Base-by-base conservation (phyloP, 2,888 invertebrate genomes). In the Gordius sp. region DNA sequence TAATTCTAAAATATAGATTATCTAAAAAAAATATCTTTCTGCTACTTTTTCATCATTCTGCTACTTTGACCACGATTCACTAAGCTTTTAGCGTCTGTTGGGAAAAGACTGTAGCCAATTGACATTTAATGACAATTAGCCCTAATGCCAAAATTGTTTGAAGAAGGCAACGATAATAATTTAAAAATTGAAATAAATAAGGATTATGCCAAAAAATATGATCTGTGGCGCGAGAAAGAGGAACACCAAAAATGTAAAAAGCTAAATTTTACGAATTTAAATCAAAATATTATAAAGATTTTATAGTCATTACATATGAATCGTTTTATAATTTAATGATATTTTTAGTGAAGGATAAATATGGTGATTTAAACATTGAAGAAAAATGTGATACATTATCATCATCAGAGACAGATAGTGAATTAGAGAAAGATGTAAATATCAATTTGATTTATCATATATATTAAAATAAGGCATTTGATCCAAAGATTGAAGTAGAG, bases 211-310 rank as follows among this genome's bases (percentile, higher is more conserved):
- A 78, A 79, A 62, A 78, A 76, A 62, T 87, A 86, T 65, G 78
- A 84, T 65, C 74, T 71, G 59, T 82, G 83, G 78, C 75, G 86
- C 57, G 77, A 79, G 64, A 82, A 81, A 65, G 87, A 87, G 68
- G 80, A 84, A 67, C 69, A 81, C 23, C 79, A 84, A 65, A 70
- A 68, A 64, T 62, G 69, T 70, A 62, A 59, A 63, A 60, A 25
- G 55, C 81, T 79, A 72, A 2, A 4, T 16, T 23, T 56, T 18
- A 57, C 8, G 41, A 57, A 16, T 39, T 39, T 25, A 33, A 2
- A 41, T 28, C 1, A 2, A 39, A 2, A 1, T 2, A 20, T 27
- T 13, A 23, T 55, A 39, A 27, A 20, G 28, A 24, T 41, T 41
- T 33, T 58, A 23, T 23, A 13, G 4, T 28, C 28, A 18, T 25